Evolutionary conservation across 2,113 vertebrate genomes (phyloP).

Genomic region (Bambusicola thoracicus): DNA sequence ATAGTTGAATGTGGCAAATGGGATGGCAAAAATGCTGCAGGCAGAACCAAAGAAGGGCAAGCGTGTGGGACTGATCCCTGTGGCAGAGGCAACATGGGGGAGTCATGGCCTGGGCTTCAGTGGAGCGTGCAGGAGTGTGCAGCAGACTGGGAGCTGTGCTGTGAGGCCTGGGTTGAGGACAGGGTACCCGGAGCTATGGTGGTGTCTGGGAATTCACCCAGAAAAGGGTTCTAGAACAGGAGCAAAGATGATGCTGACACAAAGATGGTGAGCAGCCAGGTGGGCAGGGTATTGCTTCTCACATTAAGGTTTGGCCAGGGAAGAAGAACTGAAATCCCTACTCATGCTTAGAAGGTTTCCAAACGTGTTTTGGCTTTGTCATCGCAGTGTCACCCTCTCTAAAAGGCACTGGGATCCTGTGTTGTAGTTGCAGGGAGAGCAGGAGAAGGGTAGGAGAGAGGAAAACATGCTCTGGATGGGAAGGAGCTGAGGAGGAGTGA

Average conservation of each 20-base stretch:
- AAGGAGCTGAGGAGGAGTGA: not conserved
- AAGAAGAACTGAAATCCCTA: not conserved
- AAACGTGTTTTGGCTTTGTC: not conserved
- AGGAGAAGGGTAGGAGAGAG: not conserved
- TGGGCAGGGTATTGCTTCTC: not conserved
- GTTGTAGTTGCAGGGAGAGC: not conserved
- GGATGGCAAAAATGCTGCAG: not conserved
- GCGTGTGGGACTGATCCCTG: not conserved
- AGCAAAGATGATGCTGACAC: not conserved
- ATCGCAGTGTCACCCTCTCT: not conserved
- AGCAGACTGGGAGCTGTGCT: fast-evolving
- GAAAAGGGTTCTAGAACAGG: not conserved
- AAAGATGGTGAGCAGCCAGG: not conserved
- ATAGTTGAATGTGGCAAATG: not conserved
- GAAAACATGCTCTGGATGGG: not conserved
- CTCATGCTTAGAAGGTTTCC: not conserved
- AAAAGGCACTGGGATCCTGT: not conserved
- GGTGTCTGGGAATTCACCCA: not conserved
- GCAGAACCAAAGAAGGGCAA: not conserved
- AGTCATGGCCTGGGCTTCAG: not conserved
- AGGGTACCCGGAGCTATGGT: not conserved
- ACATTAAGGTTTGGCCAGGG: not conserved
- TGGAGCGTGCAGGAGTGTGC: fast-evolving
- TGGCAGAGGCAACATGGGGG: not conserved
- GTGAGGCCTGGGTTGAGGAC: not conserved